Percentiles rank a stretch among this genome's conserved stretches.
phyloP scores from a whole-genome alignment of 1,140 invertebrate species.

The Caerostris extrusa region DNA sequence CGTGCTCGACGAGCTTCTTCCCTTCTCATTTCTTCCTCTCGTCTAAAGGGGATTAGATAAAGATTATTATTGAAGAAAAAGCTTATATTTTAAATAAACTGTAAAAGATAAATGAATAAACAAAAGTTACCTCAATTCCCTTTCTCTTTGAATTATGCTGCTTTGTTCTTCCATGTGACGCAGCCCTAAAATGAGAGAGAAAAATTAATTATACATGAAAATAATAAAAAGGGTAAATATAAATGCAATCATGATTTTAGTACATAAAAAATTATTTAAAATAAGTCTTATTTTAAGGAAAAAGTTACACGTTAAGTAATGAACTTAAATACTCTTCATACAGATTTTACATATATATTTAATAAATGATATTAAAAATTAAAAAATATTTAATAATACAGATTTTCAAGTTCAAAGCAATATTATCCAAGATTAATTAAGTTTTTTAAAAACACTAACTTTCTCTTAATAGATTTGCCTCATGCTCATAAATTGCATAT shows the following conservation, averaged over 20 bases:
- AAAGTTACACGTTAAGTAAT: too few relatives aligned
- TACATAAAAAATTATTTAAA: too few relatives aligned
- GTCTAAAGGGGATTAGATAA: slow-evolving; percentile 36
- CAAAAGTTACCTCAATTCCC: slow-evolving; percentile 87
- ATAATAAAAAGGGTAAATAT: too few relatives aligned
- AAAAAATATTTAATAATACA: background rate
- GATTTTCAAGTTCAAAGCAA: background rate
- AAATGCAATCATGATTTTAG: too few relatives aligned
- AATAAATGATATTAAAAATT: background rate
- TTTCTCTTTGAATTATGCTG: slow-evolving; percentile 92
- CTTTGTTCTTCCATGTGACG: slow-evolving; percentile 92
- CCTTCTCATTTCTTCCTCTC: slow-evolving; percentile 83
- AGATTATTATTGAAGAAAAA: too few relatives aligned
- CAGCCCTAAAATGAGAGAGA: slow-evolving; percentile 85
- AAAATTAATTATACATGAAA: too few relatives aligned
- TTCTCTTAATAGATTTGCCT: slow-evolving; percentile 93
- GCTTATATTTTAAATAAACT: background rate
- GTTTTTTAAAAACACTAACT: slow-evolving; percentile 83
- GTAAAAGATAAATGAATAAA: background rate
- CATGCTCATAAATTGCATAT: slow-evolving; percentile 94
- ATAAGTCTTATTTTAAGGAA: too few relatives aligned
- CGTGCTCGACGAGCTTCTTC: slow-evolving; percentile 90
- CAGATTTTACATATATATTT: background rate
- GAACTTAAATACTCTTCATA: background rate
- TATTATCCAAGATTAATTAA: background rate